Evolutionary conservation across 2,888 invertebrate genomes (phyloP), one percentile per base, ranked within the genome.

Genomic region (Fabriciana adippe): DNA sequence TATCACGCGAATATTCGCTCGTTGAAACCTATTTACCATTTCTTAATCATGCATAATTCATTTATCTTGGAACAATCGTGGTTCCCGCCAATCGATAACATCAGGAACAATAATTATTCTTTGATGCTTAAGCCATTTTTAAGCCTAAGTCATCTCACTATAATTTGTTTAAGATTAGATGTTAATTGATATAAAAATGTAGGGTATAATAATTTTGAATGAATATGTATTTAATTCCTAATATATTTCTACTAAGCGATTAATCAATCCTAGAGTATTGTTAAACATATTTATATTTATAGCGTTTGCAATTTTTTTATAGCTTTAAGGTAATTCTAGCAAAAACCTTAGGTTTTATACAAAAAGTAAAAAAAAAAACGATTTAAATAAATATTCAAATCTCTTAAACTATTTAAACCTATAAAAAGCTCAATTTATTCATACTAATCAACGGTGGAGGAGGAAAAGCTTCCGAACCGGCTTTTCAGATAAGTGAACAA

Each of bases 1-100:
- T 81, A 64, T 82, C 79, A 79, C 77, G 78, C 79, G 78, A 79
- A 69, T 68, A 60, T 67, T 56, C 26, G 63, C 65, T 41, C 14
- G 31, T 35, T 66, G 13, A 41, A n/a, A 53, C 41, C 61, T 62
- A 15, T 55, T 66, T 55, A 55, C 26, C 18, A 13, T 47, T 55
- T 41, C 47, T 21, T 16, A 55, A 48, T 15, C 6, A 61, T 61
- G 60, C 35, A 55, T 56, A 53, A 16, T 59, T 65, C 47, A 35
- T 48, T 48, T n/a, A 31, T 57, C 31, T 21, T 6, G 15, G 35
- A 66, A 55, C 3, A 0, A 35, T 18, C 16, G 50, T 51, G 21
- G 35, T 50, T 51, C 57, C 51, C 21, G 18, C 56, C 35, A 51
- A 51, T 64, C 8, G 56, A 35, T 48, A 55, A 15, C 8, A 31